These are phyloP conservation scores for Lepilemur ruficaudatus DNA, from an alignment of 2,797 vertebrate genomes.

Conservation along the genomic window DNA sequence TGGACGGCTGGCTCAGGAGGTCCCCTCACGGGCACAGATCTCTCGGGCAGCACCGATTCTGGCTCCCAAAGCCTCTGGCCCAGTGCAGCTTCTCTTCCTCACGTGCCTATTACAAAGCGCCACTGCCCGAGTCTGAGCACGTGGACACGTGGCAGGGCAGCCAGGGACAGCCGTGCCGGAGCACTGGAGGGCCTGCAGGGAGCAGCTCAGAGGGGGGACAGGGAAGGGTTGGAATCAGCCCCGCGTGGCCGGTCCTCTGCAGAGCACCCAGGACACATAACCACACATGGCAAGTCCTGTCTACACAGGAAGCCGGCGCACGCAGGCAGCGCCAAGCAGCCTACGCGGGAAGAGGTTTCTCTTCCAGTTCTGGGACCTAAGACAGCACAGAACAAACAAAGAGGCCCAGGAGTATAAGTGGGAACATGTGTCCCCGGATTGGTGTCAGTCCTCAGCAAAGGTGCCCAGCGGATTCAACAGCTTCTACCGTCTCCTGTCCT, in stretches of 20 bases:
- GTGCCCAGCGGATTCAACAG: no score
- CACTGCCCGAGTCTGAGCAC: fast-evolving
- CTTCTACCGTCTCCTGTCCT: not conserved
- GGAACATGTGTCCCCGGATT: fast-evolving
- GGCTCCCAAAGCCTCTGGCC: not conserved
- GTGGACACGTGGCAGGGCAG: not conserved
- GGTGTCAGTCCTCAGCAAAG: not conserved
- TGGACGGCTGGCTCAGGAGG: not conserved
- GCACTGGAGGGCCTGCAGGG: not conserved
- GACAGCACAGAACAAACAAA: fast-evolving
- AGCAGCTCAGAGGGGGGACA: not conserved
- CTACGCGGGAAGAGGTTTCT: fast-evolving
- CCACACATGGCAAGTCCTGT: not conserved
- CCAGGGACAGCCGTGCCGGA: no score
- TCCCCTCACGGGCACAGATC: no score
- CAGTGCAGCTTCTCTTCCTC: not conserved
- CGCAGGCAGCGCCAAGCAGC: not conserved
- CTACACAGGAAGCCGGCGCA: not conserved
- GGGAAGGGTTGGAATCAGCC: not conserved
- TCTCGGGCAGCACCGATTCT: not conserved
- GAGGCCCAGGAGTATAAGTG: fast-evolving
- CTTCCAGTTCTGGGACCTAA: not conserved
- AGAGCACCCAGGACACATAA: not conserved
- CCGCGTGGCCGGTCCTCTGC: not conserved
- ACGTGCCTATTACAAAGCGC: fast-evolving